Evolutionary conservation across 2,888 invertebrate genomes (phyloP).

Genomic region (Euzetes globulus): DNA sequence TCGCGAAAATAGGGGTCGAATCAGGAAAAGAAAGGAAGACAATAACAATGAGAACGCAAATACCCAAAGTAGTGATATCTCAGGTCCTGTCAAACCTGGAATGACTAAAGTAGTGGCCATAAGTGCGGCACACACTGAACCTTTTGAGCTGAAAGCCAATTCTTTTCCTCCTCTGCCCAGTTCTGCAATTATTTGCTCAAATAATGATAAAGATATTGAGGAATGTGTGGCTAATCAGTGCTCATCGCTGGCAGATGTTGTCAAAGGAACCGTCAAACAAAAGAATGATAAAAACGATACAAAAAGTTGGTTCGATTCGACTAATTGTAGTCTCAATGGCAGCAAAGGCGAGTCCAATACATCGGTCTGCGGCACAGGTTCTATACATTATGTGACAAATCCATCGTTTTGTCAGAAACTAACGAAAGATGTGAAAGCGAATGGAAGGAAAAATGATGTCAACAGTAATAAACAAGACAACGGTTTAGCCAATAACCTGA

Average conservation of each 20-base stretch:
- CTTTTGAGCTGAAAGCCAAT: constrained; percentile 67
- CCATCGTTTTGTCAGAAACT: neutral
- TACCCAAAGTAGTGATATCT: constrained; percentile 33
- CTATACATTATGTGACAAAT: constrained; percentile 13
- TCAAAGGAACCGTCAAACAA: constrained; percentile 25
- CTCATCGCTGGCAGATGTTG: constrained; percentile 26
- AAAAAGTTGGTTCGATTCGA: neutral
- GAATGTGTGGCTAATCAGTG: neutral
- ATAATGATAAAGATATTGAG: constrained; percentile 10
- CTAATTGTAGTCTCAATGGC: neutral
- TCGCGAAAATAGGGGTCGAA: neutral
- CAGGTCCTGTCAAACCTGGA: constrained; percentile 37
- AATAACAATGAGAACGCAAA: neutral
- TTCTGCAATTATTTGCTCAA: constrained; percentile 46
- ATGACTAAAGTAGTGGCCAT: neutral
- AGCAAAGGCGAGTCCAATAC: constrained; percentile 1
- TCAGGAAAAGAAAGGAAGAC: neutral
- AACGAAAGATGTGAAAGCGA: constrained; percentile 2
- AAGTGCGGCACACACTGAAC: neutral
- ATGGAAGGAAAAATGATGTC: neutral
- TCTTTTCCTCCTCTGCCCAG: constrained; percentile 74
- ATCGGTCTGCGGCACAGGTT: neutral
- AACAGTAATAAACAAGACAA: neutral
- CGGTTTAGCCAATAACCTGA: neutral
- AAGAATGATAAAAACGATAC: neutral